phyloP scores from a whole-genome alignment of 2,113 vertebrate species.

The Abramis brama region DNA sequence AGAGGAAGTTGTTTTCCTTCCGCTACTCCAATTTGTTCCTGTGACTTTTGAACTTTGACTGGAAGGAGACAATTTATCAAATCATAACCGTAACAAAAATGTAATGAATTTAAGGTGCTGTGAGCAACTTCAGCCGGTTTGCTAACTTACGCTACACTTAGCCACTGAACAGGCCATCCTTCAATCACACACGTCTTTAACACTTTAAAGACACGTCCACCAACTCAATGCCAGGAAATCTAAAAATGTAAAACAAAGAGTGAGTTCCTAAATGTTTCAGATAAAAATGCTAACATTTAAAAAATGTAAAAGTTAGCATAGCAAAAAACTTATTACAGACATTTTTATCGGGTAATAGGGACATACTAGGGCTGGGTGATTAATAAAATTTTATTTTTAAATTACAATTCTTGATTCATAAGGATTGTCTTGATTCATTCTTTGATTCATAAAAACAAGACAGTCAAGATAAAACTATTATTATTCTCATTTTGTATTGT shows the following conservation, averaged over 20 bases:
- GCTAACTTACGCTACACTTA: background rate
- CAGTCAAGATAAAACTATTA: background rate
- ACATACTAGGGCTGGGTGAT: background rate
- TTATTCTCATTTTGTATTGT: background rate
- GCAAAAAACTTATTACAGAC: background rate
- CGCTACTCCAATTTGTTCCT: constrained; percentile 21
- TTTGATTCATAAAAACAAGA: background rate
- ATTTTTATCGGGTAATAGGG: background rate
- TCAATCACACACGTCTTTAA: background rate
- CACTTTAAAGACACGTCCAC: background rate
- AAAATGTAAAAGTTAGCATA: background rate
- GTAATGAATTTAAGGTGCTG: background rate
- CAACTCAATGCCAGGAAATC: background rate
- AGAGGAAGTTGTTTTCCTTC: constrained; percentile 28
- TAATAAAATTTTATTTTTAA: background rate
- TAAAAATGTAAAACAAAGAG: background rate
- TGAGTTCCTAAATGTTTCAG: background rate
- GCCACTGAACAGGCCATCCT: background rate
- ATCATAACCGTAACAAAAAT: constrained; percentile 11
- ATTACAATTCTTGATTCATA: background rate
- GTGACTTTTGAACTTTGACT: constrained; percentile 32
- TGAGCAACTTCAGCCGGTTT: background rate
- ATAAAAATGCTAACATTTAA: background rate
- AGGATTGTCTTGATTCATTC: too few relatives aligned
- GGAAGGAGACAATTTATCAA: constrained; percentile 43